Evolutionary conservation across 2,888 invertebrate genomes (phyloP).

Genomic region (Mycalesis mineus): DNA sequence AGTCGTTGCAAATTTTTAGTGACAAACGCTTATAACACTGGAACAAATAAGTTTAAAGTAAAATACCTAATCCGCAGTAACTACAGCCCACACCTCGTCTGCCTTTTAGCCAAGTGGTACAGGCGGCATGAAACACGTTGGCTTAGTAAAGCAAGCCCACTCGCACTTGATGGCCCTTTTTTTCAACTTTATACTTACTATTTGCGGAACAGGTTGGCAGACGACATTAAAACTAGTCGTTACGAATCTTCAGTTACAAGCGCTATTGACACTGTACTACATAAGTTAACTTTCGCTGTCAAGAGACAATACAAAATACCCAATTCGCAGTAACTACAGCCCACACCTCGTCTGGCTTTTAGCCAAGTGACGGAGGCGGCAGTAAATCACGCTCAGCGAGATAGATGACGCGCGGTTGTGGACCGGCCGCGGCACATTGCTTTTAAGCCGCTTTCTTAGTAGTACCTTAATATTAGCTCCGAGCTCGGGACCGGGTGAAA

Average conservation of each 20-base stretch:
- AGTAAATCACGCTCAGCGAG: constrained; percentile 6
- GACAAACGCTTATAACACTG: no score
- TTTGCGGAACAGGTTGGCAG: no score
- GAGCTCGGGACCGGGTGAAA: neutral
- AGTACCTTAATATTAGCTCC: neutral
- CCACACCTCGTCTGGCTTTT: constrained; percentile 4
- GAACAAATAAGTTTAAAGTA: no score
- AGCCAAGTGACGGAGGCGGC: neutral
- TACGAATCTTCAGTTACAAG: neutral
- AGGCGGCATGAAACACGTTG: no score
- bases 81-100: neutral
- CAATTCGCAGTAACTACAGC: neutral
- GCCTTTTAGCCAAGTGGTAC: no score
- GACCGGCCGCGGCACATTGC: neutral
- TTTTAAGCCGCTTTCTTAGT: neutral
- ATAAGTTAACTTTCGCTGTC: neutral
- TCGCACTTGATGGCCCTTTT: no score
- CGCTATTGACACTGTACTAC: neutral
- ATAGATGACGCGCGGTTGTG: neutral
- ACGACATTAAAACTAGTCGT: no score
- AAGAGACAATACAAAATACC: neutral
- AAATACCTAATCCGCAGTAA: neutral
- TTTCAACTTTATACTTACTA: no score
- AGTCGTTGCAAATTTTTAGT: no score
- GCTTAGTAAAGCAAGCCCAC: no score